These are phyloP conservation scores for Halcyon badia DNA, from an alignment of 2,797 vertebrate genomes.

Conservation along the genomic window DNA sequence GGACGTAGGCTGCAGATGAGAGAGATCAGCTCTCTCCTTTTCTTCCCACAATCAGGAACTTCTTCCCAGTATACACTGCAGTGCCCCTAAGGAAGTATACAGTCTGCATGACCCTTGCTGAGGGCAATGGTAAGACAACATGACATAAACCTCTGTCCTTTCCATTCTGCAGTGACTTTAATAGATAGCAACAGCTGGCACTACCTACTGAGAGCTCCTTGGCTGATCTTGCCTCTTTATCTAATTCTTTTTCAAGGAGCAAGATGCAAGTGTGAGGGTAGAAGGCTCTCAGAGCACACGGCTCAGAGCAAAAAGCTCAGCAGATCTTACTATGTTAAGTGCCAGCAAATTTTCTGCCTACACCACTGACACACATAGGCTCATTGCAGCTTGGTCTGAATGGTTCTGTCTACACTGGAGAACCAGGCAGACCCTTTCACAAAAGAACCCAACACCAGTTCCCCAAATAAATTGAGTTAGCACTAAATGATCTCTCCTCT, in stretches of 20 bases:
- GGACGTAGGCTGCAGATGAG: not conserved
- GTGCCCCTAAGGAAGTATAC: not conserved
- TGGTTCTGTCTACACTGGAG: not conserved
- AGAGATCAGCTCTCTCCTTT: not conserved
- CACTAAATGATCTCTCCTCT: not conserved
- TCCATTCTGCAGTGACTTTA: not conserved
- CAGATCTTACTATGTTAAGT: not conserved
- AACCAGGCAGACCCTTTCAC: not conserved
- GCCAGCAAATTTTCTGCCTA: not conserved
- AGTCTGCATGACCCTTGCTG: not conserved
- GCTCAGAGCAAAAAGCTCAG: not conserved
- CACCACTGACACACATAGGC: not conserved
- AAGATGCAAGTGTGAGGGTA: not conserved
- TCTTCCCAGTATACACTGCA: not conserved
- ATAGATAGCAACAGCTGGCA: not conserved
- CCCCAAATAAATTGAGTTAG: not conserved
- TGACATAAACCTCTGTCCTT: not conserved
- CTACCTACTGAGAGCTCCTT: not conserved
- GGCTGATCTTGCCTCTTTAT: not conserved
- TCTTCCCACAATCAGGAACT: not conserved
- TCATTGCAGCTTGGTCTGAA: not conserved
- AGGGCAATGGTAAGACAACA: not conserved
- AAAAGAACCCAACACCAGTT: not conserved
- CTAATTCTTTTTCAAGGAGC: not conserved
- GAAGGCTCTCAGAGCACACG: not conserved